Evolutionary conservation across 1,140 invertebrate genomes (phyloP).

Genomic region (Brachionus koreanus): DNA sequence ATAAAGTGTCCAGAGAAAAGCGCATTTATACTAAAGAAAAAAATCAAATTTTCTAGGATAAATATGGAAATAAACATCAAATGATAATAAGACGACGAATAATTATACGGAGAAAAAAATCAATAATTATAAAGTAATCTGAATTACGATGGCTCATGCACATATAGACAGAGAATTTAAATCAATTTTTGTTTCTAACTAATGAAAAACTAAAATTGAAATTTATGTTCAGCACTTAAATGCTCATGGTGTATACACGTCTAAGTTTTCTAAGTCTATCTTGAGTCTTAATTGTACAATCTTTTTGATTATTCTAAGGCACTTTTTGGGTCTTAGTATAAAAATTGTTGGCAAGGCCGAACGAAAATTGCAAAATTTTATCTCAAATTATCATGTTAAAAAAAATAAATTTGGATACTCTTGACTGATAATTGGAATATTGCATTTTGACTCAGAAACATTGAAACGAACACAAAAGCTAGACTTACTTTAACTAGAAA

Average conservation of each 20-base stretch:
- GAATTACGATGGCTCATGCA: not conserved
- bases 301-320: not conserved
- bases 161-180: not conserved
- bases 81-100: not conserved
- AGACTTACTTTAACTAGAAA: not conserved
- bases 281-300: not conserved
- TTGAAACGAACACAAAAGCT: not conserved
- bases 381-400: not conserved
- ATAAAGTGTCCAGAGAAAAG: not conserved
- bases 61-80: not conserved
- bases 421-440: conserved; percentile 1
- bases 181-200: conserved; percentile 11
- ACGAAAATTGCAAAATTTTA: not conserved
- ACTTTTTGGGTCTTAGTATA: not conserved
- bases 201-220: conserved; percentile 5
- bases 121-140: not conserved
- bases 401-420: not conserved
- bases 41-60: not conserved
- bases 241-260: conserved; percentile 23
- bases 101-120: not conserved
- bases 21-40: not conserved
- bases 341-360: not conserved
- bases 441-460: not conserved
- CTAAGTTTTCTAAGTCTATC: not conserved
- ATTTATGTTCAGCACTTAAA: not conserved